Conservation (phyloP, 1,140 invertebrate genomes). For the Drosophila sp. region DNA sequence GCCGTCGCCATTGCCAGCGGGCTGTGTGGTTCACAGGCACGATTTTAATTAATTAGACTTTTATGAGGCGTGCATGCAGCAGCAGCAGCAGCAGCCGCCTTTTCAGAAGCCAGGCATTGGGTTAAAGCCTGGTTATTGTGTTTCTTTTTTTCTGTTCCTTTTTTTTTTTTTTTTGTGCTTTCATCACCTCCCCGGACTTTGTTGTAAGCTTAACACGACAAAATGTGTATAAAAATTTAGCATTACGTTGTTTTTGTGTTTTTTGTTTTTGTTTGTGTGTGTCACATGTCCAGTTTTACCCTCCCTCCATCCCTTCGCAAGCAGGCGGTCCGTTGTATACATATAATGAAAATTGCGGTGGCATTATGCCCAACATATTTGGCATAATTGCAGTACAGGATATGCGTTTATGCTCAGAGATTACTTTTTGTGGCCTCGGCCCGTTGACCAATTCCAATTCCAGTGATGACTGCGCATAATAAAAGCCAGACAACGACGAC, state of each 20-base stretch:
- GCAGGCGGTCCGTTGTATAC: constrained; percentile 49
- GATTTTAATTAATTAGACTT: constrained; percentile 81
- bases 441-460: constrained; percentile 56
- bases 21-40: constrained; percentile 55
- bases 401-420: constrained; percentile 80
- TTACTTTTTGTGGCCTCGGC: constrained; percentile 75
- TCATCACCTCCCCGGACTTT: constrained; percentile 26
- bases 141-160: constrained; percentile 27
- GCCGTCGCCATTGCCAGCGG: constrained; percentile 41
- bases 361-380: constrained; percentile 75
- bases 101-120: constrained; percentile 47
- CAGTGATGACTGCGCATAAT: constrained; percentile 57
- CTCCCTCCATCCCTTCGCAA: background rate
- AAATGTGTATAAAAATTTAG: constrained; percentile 68
- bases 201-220: constrained; percentile 60
- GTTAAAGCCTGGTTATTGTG: constrained; percentile 76
- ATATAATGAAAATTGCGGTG: constrained; percentile 75
- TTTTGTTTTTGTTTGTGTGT: constrained; percentile 11
- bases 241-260: constrained; percentile 51
- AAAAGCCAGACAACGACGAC: constrained; percentile 65
- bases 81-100: constrained; percentile 16
- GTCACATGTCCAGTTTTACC: constrained; percentile 46
- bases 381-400: constrained; percentile 76
- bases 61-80: constrained; percentile 76
- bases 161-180: constrained; percentile 37